phyloP scores from a whole-genome alignment of 2,888 invertebrate genomes.

The Malachius bipustulatus region DNA sequence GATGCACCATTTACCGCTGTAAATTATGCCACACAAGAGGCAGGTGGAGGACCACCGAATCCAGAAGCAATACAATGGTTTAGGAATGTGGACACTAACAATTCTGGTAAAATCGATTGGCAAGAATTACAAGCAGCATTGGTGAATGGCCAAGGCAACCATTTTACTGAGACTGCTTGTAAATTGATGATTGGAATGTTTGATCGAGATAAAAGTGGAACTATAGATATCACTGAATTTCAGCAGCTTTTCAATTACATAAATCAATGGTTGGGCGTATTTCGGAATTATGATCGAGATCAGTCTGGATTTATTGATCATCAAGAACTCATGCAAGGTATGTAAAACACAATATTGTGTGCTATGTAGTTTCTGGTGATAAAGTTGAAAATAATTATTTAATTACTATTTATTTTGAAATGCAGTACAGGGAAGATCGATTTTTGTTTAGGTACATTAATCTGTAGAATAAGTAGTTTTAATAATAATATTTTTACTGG shows the following conservation, averaged over 20 bases:
- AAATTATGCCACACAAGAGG: too few species aligned
- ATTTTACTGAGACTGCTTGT: slow-evolving; percentile 73
- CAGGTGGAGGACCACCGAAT: slow-evolving; percentile 41
- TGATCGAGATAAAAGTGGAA: slow-evolving; percentile 72
- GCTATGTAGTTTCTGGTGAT: too few species aligned
- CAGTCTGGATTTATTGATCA: slow-evolving; percentile 77
- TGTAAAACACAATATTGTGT: slow-evolving; percentile 9
- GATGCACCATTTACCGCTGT: too few species aligned
- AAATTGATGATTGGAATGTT: slow-evolving; percentile 87
- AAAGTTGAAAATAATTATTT: too few species aligned
- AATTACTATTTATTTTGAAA: too few species aligned
- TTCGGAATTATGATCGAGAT: slow-evolving; percentile 76
- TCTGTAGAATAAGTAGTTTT: too few species aligned
- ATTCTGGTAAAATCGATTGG: slow-evolving; percentile 70
- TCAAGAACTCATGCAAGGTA: slow-evolving; percentile 63
- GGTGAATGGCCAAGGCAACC: slow-evolving; percentile 73
- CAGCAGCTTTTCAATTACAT: slow-evolving; percentile 77
- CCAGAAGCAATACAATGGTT: slow-evolving; percentile 81
- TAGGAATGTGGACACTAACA: slow-evolving; percentile 65
- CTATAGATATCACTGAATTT: slow-evolving; percentile 74
- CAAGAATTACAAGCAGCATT: slow-evolving; percentile 67
- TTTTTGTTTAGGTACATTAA: too few species aligned
- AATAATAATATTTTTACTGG: too few species aligned
- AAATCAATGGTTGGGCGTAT: slow-evolving; percentile 78
- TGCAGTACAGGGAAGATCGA: too few species aligned